These are phyloP conservation scores for Microcebus griseorufus DNA, from an alignment of 2,113 vertebrate genomes.

Conservation along the genomic window DNA sequence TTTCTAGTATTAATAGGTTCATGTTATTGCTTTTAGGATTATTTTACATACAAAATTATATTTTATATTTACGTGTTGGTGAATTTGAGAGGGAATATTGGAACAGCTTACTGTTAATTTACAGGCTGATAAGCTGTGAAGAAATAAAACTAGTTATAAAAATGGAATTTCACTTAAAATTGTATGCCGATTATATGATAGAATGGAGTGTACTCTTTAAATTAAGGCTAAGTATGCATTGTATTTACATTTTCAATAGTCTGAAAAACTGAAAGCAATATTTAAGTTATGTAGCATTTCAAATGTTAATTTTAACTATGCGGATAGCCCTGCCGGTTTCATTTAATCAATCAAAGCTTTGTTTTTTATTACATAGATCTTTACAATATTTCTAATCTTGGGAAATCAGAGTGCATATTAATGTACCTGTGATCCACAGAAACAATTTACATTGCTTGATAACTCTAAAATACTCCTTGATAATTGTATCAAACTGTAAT, in stretches of 20 bases:
- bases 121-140: neutral
- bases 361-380: neutral
- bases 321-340: neutral
- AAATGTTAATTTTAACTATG: neutral
- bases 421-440: slow-evolving; percentile 20
- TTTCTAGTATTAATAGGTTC: neutral
- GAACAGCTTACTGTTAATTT: neutral
- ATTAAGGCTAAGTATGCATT: neutral
- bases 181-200: neutral
- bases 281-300: neutral
- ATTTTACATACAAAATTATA: neutral
- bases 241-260: neutral
- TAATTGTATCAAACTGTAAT: neutral
- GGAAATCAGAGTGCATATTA: slow-evolving; percentile 20
- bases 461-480: neutral
- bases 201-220: neutral
- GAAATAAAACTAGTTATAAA: neutral
- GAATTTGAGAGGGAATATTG: neutral
- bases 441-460: neutral
- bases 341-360: neutral
- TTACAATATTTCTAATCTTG: neutral
- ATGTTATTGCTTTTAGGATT: neutral
- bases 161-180: neutral
- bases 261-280: neutral
- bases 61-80: neutral